Evolutionary conservation across 2,888 invertebrate species (phyloP).

Genomic region (Protodeltote pygarga): DNA sequence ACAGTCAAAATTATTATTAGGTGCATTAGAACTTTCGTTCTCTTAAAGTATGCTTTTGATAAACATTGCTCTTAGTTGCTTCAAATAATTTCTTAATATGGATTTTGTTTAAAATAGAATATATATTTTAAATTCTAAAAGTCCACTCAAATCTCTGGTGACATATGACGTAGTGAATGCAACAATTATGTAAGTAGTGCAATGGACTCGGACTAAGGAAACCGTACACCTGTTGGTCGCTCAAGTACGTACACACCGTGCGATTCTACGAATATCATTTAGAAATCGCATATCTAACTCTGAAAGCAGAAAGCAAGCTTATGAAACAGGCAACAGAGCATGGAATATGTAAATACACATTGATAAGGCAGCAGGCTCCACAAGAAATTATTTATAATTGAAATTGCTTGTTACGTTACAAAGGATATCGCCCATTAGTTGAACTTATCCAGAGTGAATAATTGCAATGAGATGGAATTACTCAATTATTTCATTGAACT

Average conservation of each 20-base stretch:
- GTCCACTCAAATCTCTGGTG: slow-evolving; percentile 4
- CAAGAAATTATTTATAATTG: slow-evolving; percentile 32
- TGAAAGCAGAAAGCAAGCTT: slow-evolving; percentile 46
- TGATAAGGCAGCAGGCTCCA: slow-evolving; percentile 18
- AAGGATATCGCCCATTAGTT: slow-evolving; percentile 55
- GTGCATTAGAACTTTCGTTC: no score
- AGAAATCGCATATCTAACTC: slow-evolving; percentile 45
- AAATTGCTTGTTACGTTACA: slow-evolving; percentile 25
- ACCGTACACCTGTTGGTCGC: slow-evolving; percentile 34
- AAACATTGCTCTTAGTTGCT: no score
- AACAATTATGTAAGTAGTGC: slow-evolving; percentile 32
- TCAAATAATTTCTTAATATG: no score
- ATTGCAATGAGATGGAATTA: slow-evolving; percentile 41
- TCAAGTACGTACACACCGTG: slow-evolving; percentile 26
- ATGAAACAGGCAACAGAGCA: slow-evolving; percentile 37
- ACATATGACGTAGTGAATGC: slow-evolving; percentile 7
- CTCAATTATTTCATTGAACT: slow-evolving; percentile 44
- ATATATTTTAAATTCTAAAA: not conserved
- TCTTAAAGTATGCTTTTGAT: no score
- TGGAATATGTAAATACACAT: slow-evolving; percentile 34
- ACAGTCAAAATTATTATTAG: no score
- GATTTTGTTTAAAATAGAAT: not conserved
- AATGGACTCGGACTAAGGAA: slow-evolving; percentile 43
- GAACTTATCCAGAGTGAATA: slow-evolving; percentile 47
- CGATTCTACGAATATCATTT: slow-evolving; percentile 45